Evolutionary conservation across 2,888 invertebrate genomes (phyloP).

Genomic region (Drosophila ustulata): DNA sequence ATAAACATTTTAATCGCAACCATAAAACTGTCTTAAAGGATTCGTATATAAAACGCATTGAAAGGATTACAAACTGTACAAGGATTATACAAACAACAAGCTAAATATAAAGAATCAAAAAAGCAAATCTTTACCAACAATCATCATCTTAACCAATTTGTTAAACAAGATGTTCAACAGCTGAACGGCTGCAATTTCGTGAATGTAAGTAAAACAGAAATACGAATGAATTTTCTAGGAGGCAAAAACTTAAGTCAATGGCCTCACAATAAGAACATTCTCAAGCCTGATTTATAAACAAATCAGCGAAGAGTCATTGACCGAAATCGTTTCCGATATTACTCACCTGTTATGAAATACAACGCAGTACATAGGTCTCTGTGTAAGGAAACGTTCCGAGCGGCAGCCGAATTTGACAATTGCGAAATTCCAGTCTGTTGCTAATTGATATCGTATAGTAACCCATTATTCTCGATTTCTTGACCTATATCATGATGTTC

Average conservation of each 20-base stretch:
- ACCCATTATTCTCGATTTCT: not conserved
- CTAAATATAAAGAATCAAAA: slow-evolving; percentile 1
- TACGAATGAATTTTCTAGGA: slow-evolving; percentile 49
- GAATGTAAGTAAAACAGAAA: slow-evolving; percentile 71
- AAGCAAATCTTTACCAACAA: slow-evolving; percentile 17
- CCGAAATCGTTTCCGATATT: slow-evolving; percentile 79
- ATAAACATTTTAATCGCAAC: slow-evolving; percentile 29
- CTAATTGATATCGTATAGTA: slow-evolving; percentile 14
- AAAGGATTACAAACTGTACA: slow-evolving; percentile 46
- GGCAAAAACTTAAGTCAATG: slow-evolving; percentile 65
- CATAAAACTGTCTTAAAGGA: slow-evolving; percentile 63
- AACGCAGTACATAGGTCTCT: slow-evolving; percentile 35
- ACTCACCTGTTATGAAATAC: slow-evolving; percentile 79
- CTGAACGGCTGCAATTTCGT: slow-evolving; percentile 59
- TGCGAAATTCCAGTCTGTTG: slow-evolving; percentile 56
- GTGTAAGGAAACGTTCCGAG: slow-evolving; percentile 1
- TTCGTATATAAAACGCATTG: slow-evolving; percentile 17
- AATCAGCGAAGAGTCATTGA: slow-evolving; percentile 77
- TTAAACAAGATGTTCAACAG: slow-evolving; percentile 54
- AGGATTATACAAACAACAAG: slow-evolving; percentile 47
- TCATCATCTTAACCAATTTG: slow-evolving; percentile 25
- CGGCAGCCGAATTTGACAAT: slow-evolving; percentile 38
- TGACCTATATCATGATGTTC: not conserved
- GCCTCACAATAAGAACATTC: slow-evolving; percentile 71
- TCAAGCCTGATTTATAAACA: slow-evolving; percentile 74